These are phyloP conservation scores for Marcusenius ussheri DNA, from an alignment of 2,113 vertebrate genomes.

Conservation along the genomic window DNA sequence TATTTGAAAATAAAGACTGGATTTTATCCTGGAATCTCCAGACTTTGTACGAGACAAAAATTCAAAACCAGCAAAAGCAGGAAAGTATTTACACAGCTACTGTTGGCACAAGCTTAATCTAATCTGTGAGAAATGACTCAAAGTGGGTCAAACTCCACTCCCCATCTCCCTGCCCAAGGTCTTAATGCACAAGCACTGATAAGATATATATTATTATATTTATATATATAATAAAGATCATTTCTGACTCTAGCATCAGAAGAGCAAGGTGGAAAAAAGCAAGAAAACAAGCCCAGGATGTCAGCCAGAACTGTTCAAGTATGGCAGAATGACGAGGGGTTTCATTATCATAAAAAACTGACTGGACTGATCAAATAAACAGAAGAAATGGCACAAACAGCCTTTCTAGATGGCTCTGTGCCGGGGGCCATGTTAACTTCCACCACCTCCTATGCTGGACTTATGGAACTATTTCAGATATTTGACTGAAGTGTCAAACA, in stretches of 20 bases:
- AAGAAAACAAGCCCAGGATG: neutral
- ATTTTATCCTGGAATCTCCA: neutral
- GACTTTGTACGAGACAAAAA: neutral
- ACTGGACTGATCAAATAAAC: neutral
- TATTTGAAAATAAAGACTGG: neutral
- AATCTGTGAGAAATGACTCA: conserved; percentile 67
- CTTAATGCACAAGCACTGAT: conserved; percentile 62
- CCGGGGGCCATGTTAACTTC: neutral
- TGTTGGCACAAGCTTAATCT: conserved; percentile 40
- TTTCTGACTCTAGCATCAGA: neutral
- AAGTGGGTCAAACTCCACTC: conserved; percentile 67
- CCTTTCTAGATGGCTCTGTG: neutral
- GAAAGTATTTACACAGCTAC: neutral
- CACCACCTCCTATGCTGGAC: neutral
- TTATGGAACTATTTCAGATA: neutral
- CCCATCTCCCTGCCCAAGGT: conserved; percentile 64
- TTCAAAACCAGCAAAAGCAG: neutral
- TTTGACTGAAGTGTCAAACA: neutral
- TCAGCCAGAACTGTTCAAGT: neutral
- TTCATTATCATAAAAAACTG: neutral
- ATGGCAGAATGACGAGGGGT: neutral
- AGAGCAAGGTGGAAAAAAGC: neutral
- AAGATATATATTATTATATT: conserved; percentile 32
- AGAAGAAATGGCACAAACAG: neutral
- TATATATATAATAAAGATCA: neutral